Percentiles rank a stretch among this genome's conserved stretches.
These are phyloP conservation scores for Colaptes auratus DNA, from an alignment of 2,113 vertebrate species.

Conservation along the genomic window DNA sequence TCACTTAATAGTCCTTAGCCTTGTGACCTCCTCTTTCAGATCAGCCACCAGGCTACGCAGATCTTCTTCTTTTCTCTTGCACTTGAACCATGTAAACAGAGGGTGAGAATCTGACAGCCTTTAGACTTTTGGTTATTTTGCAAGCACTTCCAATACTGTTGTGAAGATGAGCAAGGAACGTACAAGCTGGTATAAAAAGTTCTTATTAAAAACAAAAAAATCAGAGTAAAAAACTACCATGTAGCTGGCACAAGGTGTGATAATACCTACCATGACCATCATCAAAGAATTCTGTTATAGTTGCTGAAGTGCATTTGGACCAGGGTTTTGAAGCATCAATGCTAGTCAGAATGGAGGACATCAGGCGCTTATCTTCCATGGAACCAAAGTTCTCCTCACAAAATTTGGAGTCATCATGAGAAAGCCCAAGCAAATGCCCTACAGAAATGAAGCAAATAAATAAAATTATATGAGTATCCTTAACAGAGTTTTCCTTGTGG, in stretches of 20 bases:
- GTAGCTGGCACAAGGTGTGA: neutral
- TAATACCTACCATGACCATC: slow-evolving; percentile 91
- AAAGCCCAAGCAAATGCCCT: slow-evolving; percentile 96
- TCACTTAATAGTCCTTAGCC: too few relatives aligned
- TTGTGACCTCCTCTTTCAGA: too few relatives aligned
- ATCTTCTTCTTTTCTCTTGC: neutral
- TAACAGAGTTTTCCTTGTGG: neutral
- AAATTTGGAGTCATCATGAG: slow-evolving; percentile 97
- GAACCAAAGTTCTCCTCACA: slow-evolving; percentile 95
- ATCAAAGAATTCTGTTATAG: slow-evolving; percentile 96
- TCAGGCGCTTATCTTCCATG: slow-evolving; percentile 94
- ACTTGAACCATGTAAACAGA: neutral
- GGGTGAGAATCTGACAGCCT: neutral
- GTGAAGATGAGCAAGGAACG: neutral
- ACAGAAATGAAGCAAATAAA: neutral
- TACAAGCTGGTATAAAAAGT: neutral
- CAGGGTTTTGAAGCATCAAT: slow-evolving; percentile 97
- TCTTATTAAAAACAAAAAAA: neutral
- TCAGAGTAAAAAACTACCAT: neutral
- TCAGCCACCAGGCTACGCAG: too few relatives aligned
- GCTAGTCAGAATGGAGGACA: slow-evolving; percentile 97
- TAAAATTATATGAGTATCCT: neutral
- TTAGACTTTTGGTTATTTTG: neutral
- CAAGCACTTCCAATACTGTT: neutral
- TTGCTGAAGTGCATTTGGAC: slow-evolving; percentile 96